Evolutionary conservation across 1,140 invertebrate genomes (phyloP), one percentile per base, ranked within the genome.

Genomic region (Lethrus apterus): DNA sequence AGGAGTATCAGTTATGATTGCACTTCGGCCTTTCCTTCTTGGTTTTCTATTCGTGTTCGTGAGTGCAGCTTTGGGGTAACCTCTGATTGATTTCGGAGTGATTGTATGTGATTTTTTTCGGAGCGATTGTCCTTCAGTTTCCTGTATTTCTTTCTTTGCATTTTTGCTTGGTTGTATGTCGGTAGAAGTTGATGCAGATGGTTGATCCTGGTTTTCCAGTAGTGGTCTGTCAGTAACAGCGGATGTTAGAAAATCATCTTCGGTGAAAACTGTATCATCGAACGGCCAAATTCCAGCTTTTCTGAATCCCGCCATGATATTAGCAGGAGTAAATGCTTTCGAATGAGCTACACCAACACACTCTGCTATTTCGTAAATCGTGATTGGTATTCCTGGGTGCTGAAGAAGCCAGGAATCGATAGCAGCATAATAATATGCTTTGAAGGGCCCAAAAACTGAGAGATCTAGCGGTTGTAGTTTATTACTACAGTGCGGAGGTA

Each of bases 391-490:
- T 3, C 45, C 44, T 4, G 44, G 49, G 30, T 51, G 44, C 15
- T 30, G 24, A 18, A 44, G 4, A 1, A 68, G 53, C 62, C 64
- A 67, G 3, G 58, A 55, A 11, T 63, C 59, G 5, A 56, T 50
- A 1, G 57, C 59, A 20, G 50, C 36, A 18, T 64, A 60, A 38
- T 60, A 62, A 50, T 32, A 56, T 4, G 53, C 57, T 56, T 68
- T 67, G 4, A 69, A 58, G 5, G 65, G 58, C 4, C 54, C 58
- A 56, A 54, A 69, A n/a, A 45, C 32, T 15, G 7, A 3, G 3
- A 45, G 17, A 45, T 45, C 44, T 8, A 35, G 13, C 15, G 44
- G 30, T 14, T 45, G 44, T 10, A 45, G 14, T 45, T 35, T 45
- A 17, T 38, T 5, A 8, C 4, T 38, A 8, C 5, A 38, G 46